Base-by-base conservation (phyloP, 2,888 invertebrate species). In the Tetheella fluctuosa region DNA sequence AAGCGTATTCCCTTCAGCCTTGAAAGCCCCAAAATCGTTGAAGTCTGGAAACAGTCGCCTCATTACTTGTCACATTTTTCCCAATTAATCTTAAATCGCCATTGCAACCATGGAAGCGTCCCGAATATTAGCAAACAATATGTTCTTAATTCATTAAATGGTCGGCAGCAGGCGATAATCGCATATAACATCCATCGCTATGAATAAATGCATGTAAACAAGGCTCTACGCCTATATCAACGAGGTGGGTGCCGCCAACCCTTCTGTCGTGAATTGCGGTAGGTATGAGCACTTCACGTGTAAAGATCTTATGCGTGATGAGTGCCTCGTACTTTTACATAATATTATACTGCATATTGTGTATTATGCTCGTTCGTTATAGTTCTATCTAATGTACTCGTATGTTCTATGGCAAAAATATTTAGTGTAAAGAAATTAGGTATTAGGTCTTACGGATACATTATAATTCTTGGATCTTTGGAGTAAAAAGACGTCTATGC, bases 311-410 rank as follows among this genome's bases (percentile, higher is more conserved):
- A 42, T 60, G 64, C 60, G 60, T 62, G 39, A n/a, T 42, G 58
- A 55, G 59, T 55, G 52, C 48, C 48, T 48, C 20, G 48, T 48
- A 20, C 48, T 48, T 48, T 48, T 48, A 48, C 48, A 48, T 48
- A 20, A 48, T 48, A 48, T 48, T 48, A 48, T 48, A 20, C 48
- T 48, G 48, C 17, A 48, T 48, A 53, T 53, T 23, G 60, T 65
- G 64, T 65, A 68, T 69, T 71, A 68, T 73, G 64, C 65, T 62
- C 63, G 59, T 55, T 65, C 65, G 59, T 54, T 37, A 15, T 39
- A 28, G 23, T 15, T 23, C 30, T 39, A 56, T 37, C 42, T 25
- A 25, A 34, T 52, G 62, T 59, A 23, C 23, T 6, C 5, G 30
- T 8, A 5, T 8, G 1, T 30, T 8, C 7, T 30, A 30, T 30